Evolutionary conservation across 1,140 invertebrate species (phyloP).

Genomic region (Zaprionus lachaisei): DNA sequence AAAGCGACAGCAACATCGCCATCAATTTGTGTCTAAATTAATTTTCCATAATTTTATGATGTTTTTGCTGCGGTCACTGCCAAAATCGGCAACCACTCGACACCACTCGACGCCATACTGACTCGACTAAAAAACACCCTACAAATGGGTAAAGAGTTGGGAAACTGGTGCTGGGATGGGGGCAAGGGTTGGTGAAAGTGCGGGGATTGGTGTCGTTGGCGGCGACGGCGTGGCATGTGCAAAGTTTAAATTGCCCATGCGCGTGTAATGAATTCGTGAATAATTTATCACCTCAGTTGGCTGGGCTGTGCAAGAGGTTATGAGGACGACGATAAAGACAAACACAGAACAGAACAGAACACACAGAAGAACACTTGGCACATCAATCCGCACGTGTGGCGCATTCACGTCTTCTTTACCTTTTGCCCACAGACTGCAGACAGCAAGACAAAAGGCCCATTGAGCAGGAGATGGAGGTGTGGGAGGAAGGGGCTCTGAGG

Average conservation of each 20-base stretch:
- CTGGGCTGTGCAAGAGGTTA: constrained; percentile 26
- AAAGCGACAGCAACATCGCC: neutral
- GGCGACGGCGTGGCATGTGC: neutral
- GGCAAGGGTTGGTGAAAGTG: neutral
- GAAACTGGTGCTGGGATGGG: neutral
- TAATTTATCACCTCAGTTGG: constrained; percentile 62
- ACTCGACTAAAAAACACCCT: constrained; percentile 20
- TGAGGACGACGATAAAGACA: constrained; percentile 41
- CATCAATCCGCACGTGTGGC: constrained; percentile 19
- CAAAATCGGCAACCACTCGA: constrained; percentile 11
- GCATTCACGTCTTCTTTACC: constrained; percentile 1
- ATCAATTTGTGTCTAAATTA: constrained; percentile 63
- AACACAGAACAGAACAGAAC: constrained; percentile 7
- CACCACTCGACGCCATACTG: constrained; percentile 4
- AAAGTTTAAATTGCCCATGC: constrained; percentile 39
- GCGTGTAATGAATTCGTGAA: constrained; percentile 73
- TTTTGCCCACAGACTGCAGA: constrained; percentile 7
- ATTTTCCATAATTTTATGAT: constrained; percentile 72
- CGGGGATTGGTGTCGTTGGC: neutral
- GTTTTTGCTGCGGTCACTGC: constrained; percentile 43
- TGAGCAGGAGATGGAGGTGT: neutral
- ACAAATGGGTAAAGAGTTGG: neutral
- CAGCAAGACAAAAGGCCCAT: neutral
- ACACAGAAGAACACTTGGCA: constrained; percentile 23
- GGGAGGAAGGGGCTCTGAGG: neutral